phyloP scores from a whole-genome alignment of 2,797 vertebrate genomes.

The Helicolenus hilgendorfi region DNA sequence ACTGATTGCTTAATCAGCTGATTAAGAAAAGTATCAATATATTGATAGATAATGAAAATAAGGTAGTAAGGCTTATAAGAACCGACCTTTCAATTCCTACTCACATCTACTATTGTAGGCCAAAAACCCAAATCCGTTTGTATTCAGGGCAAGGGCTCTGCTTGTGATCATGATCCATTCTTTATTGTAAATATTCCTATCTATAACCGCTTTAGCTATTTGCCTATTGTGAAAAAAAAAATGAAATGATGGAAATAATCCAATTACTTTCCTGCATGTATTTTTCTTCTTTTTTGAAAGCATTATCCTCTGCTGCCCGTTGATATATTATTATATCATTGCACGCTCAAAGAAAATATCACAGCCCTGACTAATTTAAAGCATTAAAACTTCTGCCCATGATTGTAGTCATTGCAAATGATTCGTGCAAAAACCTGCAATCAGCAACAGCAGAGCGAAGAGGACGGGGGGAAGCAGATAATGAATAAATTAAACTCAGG shows the following conservation, averaged over 20 bases:
- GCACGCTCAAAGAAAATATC: not conserved
- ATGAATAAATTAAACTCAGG: conserved; percentile 71
- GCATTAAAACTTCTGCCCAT: not conserved
- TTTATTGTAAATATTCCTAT: not conserved
- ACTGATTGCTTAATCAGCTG: too few relatives aligned
- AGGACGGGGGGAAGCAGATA: conserved; percentile 26
- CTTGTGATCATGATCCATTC: not conserved
- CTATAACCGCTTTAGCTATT: not conserved
- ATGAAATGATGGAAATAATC: not conserved
- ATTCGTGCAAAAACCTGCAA: conserved; percentile 31
- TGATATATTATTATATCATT: not conserved
- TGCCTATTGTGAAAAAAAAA: not conserved
- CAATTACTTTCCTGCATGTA: not conserved
- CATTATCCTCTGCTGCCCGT: not conserved
- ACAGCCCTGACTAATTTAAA: conserved; percentile 10
- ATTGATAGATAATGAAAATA: not conserved
- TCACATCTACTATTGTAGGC: not conserved
- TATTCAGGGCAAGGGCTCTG: not conserved
- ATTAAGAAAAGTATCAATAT: not conserved
- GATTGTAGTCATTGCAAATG: conserved; percentile 19
- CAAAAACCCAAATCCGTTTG: not conserved
- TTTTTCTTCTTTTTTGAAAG: not conserved
- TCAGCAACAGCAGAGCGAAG: conserved; percentile 32
- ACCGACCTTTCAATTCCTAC: not conserved
- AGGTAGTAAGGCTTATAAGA: not conserved